Evolutionary conservation across 2,113 vertebrate species (phyloP).

Genomic region (Argyrosomus japonicus): DNA sequence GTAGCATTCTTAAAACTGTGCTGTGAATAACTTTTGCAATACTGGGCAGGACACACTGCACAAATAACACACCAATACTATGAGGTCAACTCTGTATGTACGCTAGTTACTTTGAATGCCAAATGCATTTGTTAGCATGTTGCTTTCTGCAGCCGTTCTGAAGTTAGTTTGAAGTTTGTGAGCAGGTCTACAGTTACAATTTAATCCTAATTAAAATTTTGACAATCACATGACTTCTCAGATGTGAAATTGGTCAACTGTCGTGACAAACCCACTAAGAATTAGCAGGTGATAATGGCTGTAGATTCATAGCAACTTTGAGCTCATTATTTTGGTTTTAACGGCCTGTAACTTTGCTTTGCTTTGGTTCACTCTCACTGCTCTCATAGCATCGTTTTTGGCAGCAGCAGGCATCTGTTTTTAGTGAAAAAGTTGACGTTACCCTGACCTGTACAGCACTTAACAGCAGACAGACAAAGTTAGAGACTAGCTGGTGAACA

Average conservation of each 20-base stretch:
- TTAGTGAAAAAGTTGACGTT: not conserved
- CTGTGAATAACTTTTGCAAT: not conserved
- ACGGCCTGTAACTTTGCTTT: not conserved
- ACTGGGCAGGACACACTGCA: not conserved
- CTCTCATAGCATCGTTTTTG: not conserved
- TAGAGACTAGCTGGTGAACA: not conserved
- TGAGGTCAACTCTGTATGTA: not conserved
- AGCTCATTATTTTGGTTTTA: not conserved
- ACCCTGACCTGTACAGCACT: not conserved
- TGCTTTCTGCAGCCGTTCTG: not conserved
- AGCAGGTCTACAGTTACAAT: too few relatives aligned
- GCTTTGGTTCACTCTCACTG: not conserved
- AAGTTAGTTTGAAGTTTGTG: too few relatives aligned
- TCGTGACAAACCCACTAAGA: not conserved
- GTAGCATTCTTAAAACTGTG: not conserved
- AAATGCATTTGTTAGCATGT: not conserved
- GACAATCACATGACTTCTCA: not conserved
- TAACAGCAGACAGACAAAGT: too few relatives aligned
- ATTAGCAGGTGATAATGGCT: not conserved
- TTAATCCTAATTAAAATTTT: too few relatives aligned
- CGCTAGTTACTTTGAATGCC: not conserved
- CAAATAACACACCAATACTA: not conserved
- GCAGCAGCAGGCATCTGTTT: not conserved
- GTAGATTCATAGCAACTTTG: not conserved
- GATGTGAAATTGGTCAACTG: not conserved